Percentiles rank a stretch among this genome's conserved stretches.
Evolutionary conservation across 1,140 invertebrate species (phyloP).

Genomic region (Helicorthomorpha holstii): DNA sequence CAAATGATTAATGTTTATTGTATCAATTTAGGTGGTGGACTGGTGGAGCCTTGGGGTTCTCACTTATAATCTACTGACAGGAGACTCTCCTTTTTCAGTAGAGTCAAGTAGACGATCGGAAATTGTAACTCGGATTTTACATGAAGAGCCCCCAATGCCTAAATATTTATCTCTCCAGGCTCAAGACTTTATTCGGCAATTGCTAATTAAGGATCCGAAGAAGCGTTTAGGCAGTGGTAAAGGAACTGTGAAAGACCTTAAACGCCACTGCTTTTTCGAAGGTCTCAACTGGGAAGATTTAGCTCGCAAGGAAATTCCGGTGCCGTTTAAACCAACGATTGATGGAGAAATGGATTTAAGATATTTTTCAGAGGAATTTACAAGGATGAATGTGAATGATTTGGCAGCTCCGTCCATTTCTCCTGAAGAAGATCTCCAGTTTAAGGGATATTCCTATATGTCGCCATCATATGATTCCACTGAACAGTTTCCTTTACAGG

Average conservation of each 20-base stretch:
- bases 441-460: conserved; percentile 91
- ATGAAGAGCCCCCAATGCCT: conserved; percentile 69
- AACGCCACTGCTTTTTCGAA: too few relatives aligned
- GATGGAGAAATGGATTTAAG: conserved; percentile 61
- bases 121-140: conserved; percentile 79
- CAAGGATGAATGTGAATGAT: too few relatives aligned
- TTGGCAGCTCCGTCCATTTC: too few relatives aligned
- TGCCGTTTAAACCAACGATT: conserved; percentile 66
- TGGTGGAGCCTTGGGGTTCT: conserved; percentile 94
- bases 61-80: conserved; percentile 86
- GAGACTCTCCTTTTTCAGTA: conserved; percentile 88
- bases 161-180: conserved; percentile 41
- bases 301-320: too few relatives aligned
- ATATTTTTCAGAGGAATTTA: too few relatives aligned
- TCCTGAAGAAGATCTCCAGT: too few relatives aligned
- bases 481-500: too few relatives aligned
- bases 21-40: too few relatives aligned
- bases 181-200: conserved; percentile 47
- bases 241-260: conserved; percentile 66
- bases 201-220: too few relatives aligned
- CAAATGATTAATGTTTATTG: too few relatives aligned
- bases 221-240: conserved; percentile 60
- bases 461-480: too few relatives aligned
- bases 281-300: too few relatives aligned
- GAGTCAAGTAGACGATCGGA: conserved; percentile 83